Base-by-base conservation (phyloP, 2,797 vertebrate genomes). In the Triplophysa yarkandensis region DNA sequence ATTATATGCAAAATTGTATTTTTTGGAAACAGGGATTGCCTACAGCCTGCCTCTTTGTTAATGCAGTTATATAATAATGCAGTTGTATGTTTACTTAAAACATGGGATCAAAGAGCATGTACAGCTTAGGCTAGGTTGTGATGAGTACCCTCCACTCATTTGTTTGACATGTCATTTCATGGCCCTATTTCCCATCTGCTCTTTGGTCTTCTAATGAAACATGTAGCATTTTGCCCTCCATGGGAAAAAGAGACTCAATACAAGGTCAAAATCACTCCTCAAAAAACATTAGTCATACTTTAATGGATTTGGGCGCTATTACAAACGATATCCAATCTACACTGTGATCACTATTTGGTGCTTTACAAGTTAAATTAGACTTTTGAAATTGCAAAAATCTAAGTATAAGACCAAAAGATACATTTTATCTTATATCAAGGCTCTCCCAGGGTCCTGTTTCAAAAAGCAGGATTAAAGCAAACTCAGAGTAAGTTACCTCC, bases 1-100 rank as follows among this genome's bases (percentile, higher is more conserved):
- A 90, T 91, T 90, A 88, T 83, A 77, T 41, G 74, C 71, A 81
- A 77, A 82, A 81, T 86, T 81, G 77, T 87, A 60, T 89, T 85
- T 84, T 83, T 82, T 86, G 80, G 64, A n/a, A 57, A 32, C 83
- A 81, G 89, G 86, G 82, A 65, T 14, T 61, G 34, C 60, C n/a
- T 44, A 82, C 17, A 21, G 39, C 5, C 80, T 69, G 81, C 81
- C 83, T 88, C 80, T 82, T 83, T 86, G 87, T 86, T 88, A 84
- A 88, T 87, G 82, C 83, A 83, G 83, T 90, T 91, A 88, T 85
- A 83, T 81, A 90, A 91, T 84, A 80, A 77, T 73, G 80, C 77
- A 84, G 80, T 83, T 80, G 82, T 86, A 86, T 73, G 82, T 81
- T 81, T 39, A 11, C 36, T 39, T 86, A 87, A 87, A 89, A 88